Evolutionary conservation across 2,113 vertebrate genomes (phyloP).

Genomic region (Oxyura jamaicensis): DNA sequence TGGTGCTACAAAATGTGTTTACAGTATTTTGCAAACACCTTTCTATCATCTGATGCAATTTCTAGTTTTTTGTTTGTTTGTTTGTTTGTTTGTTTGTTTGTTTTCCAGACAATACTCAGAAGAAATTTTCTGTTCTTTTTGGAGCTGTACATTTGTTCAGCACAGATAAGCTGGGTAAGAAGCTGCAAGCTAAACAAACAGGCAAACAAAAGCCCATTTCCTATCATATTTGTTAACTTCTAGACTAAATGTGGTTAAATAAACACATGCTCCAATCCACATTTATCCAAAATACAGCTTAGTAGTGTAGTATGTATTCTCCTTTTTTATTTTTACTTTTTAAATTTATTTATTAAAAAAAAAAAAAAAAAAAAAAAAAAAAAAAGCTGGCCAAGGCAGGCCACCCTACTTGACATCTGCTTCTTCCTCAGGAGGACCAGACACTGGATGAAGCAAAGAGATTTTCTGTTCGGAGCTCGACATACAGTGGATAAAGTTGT

Average conservation of each 20-base stretch:
- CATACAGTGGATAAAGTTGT: background rate
- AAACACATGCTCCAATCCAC: background rate
- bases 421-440: background rate
- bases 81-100: conserved; percentile 11
- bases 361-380: too few relatives aligned
- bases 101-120: background rate
- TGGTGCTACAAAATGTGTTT: background rate
- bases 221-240: background rate
- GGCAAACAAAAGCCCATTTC: background rate
- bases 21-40: background rate
- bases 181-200: background rate
- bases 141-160: background rate
- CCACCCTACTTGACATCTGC: background rate
- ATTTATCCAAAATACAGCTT: background rate
- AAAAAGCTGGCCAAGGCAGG: background rate
- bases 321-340: background rate
- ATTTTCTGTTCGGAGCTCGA: background rate
- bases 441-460: background rate
- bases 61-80: background rate
- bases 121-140: background rate
- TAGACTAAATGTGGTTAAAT: background rate
- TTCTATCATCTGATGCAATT: background rate
- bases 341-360: too few relatives aligned
- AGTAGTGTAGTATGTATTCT: background rate
- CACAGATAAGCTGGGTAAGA: background rate